phyloP scores from a whole-genome alignment of 2,113 vertebrate species.

The Archilochus colubris region DNA sequence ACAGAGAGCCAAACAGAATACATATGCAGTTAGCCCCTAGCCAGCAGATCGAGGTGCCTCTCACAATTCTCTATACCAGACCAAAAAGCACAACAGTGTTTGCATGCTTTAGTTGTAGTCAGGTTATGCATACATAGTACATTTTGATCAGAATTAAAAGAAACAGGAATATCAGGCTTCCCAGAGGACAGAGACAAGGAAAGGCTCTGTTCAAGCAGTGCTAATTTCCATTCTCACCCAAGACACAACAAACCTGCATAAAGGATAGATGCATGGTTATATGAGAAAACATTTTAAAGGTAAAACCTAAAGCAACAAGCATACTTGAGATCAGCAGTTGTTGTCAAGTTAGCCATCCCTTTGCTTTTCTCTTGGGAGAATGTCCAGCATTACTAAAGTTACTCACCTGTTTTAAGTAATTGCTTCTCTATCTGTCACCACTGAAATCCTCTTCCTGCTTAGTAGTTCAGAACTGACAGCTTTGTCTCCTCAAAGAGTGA shows the following conservation, averaged over 20 bases:
- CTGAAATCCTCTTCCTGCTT: neutral
- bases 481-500: neutral
- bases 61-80: neutral
- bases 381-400: neutral
- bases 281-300: neutral
- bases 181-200: neutral
- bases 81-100: neutral
- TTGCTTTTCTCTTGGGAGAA: neutral
- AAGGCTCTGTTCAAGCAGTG: neutral
- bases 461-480: neutral
- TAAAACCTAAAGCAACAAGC: neutral
- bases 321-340: neutral
- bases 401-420: neutral
- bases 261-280: neutral
- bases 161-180: conserved; percentile 28
- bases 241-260: neutral
- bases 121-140: neutral
- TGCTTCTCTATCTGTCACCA: neutral
- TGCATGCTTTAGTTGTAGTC: neutral
- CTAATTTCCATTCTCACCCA: neutral
- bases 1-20: neutral
- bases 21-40: neutral
- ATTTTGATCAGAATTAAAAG: conserved; percentile 17
- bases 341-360: neutral
- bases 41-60: neutral